Conservation (phyloP, 2,113 vertebrate species). For the Amblyopsis rosae region DNA sequence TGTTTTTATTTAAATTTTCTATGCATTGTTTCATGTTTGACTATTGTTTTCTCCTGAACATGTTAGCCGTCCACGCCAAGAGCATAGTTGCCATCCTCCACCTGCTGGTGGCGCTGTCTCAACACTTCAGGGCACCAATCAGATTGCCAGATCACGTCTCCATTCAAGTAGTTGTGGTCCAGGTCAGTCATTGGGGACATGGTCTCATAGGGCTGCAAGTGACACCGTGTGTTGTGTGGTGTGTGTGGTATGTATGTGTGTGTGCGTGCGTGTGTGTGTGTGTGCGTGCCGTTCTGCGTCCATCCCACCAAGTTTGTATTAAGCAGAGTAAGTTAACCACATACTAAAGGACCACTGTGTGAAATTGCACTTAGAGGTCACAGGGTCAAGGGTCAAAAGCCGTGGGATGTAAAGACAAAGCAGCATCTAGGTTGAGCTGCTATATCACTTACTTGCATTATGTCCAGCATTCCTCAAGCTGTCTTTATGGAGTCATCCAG, state of each 20-base stretch:
- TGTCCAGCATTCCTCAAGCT: neutral
- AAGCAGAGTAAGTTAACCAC: neutral
- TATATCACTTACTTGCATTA: too few relatives aligned
- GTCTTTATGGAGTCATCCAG: too few relatives aligned
- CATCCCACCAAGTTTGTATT: neutral
- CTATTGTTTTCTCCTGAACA: neutral
- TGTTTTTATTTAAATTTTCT: too few relatives aligned
- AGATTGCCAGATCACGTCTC: constrained; percentile 96
- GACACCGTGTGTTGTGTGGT: neutral
- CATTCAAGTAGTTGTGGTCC: constrained; percentile 95
- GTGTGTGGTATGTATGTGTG: neutral
- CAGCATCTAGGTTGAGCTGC: too few relatives aligned
- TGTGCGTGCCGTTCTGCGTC: too few relatives aligned
- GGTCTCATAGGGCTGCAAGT: neutral
- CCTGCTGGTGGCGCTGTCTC: constrained; percentile 92
- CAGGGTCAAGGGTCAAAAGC: too few relatives aligned
- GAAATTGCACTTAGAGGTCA: too few relatives aligned
- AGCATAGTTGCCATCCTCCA: constrained; percentile 95
- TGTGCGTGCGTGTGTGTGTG: neutral
- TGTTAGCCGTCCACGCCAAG: constrained; percentile 93
- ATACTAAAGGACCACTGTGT: neutral
- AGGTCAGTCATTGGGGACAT: constrained; percentile 75
- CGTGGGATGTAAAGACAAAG: too few relatives aligned
- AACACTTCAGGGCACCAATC: constrained; percentile 96
- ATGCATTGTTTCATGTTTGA: too few relatives aligned